Evolutionary conservation across 2,888 invertebrate species (phyloP), one percentile per base, ranked within the genome.

Genomic region (Drosophila demipolita): DNA sequence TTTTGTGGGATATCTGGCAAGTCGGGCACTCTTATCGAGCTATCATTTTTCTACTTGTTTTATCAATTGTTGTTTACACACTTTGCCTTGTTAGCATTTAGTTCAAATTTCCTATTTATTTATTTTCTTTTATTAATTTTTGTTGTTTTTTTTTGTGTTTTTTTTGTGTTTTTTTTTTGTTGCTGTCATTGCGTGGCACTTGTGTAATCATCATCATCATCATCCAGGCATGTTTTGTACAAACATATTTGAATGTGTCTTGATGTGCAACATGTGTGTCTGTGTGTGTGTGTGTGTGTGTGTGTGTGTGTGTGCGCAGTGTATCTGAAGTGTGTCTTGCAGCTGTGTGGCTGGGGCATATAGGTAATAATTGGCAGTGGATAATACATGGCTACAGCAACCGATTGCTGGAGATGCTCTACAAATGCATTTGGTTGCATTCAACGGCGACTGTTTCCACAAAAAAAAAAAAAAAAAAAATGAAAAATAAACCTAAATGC

Each of bases 141-240:
- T 59, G 62, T 55, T 64, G 17, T 53, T 33, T 23, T 63, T 52
- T 68, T n/a, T 0, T 15, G 38, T 64, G 17, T 53, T 33, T 23
- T 63, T 52, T 68, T n/a, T 0, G 15, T 23, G 1, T 23, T 26
- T 53, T 23, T 62, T 60, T 73, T 42, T 57, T 48, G 60, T 73
- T 68, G 68, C 75, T 79, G 82, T 61, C 69, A 69, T 48, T 52
- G 64, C 59, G 50, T 54, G 74, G 78, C 86, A 86, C 86, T 86
- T 86, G 90, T 86, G 90, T 86, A 89, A 86, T 89, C 89, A 86
- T 68, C 86, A 72, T 68, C 58, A 26, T 68, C 86, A 72, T 68
- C 86, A 72, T 70, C 58, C 49, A 48, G 61, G 67, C 73, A 69
- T 57, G 53, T 53, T 57, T 33, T 65, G 53, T 63, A 72, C 62